Conservation (phyloP, 1,140 invertebrate genomes). For the Onthophagus taurus region DNA sequence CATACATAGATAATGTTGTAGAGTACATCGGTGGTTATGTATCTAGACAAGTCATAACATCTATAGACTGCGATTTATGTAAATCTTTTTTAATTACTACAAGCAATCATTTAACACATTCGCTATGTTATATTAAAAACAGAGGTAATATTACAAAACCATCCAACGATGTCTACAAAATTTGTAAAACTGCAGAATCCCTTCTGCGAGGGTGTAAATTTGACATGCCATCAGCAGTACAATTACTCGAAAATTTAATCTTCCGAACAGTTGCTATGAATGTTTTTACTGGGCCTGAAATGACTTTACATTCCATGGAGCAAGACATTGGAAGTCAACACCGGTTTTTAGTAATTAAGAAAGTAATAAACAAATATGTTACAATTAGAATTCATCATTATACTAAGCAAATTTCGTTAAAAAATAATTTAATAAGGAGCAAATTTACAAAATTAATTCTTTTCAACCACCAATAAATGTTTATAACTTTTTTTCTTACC, state of each 20-base stretch:
- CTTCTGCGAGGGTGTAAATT: not conserved
- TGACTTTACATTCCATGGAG: not conserved
- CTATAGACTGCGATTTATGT: not conserved
- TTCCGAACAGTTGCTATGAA: not conserved
- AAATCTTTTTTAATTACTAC: not conserved
- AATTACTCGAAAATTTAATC: not conserved
- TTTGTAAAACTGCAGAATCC: not conserved
- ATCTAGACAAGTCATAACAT: too few relatives aligned
- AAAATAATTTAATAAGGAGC: not conserved
- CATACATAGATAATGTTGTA: not conserved
- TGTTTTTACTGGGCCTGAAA: not conserved
- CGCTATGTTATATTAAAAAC: not conserved
- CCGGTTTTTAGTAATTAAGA: not conserved
- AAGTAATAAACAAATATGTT: not conserved
- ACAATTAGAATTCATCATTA: not conserved
- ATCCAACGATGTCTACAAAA: not conserved
- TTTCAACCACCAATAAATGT: not conserved
- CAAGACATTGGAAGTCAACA: not conserved
- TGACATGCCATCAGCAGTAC: not conserved
- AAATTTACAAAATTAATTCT: not conserved
- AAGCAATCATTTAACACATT: not conserved
- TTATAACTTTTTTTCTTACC: too few relatives aligned
- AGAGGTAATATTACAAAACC: not conserved
- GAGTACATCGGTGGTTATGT: not conserved
- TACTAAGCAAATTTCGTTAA: not conserved